Percentiles rank a stretch among this genome's conserved stretches.
Evolutionary conservation across 2,113 vertebrate species (phyloP).

Genomic region (Sebastes fasciatus): DNA sequence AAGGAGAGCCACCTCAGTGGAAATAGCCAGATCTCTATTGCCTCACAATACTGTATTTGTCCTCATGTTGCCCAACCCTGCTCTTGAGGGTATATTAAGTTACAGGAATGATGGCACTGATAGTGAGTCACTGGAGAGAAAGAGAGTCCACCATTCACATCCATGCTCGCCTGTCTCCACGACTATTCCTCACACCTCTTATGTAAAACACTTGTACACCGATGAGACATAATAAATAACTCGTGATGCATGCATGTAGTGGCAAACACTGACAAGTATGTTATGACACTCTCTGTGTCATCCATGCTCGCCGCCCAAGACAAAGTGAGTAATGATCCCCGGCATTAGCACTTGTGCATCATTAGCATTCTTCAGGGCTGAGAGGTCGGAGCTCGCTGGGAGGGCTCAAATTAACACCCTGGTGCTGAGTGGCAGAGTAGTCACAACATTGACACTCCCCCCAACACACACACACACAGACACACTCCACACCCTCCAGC

Average conservation of each 20-base stretch:
- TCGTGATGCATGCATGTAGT: not conserved
- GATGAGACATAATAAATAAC: not conserved
- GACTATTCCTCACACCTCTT: not conserved
- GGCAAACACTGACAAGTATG: slow-evolving; percentile 10
- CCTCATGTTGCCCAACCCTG: not conserved
- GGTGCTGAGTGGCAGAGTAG: slow-evolving; percentile 74
- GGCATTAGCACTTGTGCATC: slow-evolving; percentile 60
- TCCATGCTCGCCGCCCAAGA: slow-evolving; percentile 6
- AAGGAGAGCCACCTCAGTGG: not conserved
- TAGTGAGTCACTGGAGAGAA: slow-evolving; percentile 5
- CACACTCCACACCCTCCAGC: slow-evolving; percentile 25
- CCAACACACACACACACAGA: slow-evolving; percentile 22
- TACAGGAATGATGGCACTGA: slow-evolving; percentile 8
- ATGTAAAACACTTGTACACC: not conserved
- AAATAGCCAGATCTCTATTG: not conserved
- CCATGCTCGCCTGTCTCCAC: not conserved
- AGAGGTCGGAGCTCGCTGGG: slow-evolving; percentile 53
- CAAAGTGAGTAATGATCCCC: slow-evolving; percentile 61
- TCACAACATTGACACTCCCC: slow-evolving; percentile 64
- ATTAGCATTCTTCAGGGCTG: slow-evolving; percentile 73
- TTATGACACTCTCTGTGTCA: slow-evolving; percentile 34
- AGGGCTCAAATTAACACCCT: slow-evolving; percentile 77
- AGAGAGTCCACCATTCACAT: slow-evolving; percentile 1
- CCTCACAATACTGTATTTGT: not conserved
- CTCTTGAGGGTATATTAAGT: not conserved